These are phyloP conservation scores for Catharus ustulatus DNA, from an alignment of 2,797 vertebrate genomes.

Conservation along the genomic window DNA sequence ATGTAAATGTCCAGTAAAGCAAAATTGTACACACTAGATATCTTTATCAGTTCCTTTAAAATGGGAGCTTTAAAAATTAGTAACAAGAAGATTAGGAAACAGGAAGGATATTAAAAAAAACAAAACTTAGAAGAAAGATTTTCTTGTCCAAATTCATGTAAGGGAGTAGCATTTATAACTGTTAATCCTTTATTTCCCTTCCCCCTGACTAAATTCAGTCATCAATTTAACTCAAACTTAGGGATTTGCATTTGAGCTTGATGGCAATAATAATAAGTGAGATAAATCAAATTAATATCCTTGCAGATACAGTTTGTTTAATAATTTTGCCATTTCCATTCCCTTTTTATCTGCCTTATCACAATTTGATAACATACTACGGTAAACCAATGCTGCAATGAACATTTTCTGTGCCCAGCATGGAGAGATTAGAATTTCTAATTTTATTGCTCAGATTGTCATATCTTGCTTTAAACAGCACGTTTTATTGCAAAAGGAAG, in stretches of 20 bases:
- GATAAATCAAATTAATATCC: constrained; percentile 60
- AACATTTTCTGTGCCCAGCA: constrained; percentile 11
- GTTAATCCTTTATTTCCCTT: constrained; percentile 27
- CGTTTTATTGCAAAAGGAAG: constrained; percentile 38
- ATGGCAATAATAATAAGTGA: constrained; percentile 46
- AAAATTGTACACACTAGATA: not conserved
- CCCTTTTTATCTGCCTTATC: constrained; percentile 51
- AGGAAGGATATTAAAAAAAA: not conserved
- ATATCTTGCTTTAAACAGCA: not conserved
- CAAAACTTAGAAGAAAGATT: not conserved
- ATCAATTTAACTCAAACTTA: constrained; percentile 50
- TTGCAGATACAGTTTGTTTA: constrained; percentile 60
- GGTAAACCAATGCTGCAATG: constrained; percentile 9
- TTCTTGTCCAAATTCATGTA: not conserved
- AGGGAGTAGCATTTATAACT: constrained; percentile 4
- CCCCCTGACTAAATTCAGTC: not conserved
- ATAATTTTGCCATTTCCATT: constrained; percentile 46
- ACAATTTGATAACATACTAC: not conserved
- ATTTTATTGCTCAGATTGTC: constrained; percentile 51
- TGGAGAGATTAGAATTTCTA: constrained; percentile 34
- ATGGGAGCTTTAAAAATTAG: not conserved
- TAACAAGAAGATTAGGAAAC: not conserved
- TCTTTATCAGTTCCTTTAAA: not conserved
- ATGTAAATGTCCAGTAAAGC: not conserved
- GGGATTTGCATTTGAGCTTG: constrained; percentile 56